Evolutionary conservation across 2,113 vertebrate genomes (phyloP).

Genomic region (Periophthalmodon schlosseri): DNA sequence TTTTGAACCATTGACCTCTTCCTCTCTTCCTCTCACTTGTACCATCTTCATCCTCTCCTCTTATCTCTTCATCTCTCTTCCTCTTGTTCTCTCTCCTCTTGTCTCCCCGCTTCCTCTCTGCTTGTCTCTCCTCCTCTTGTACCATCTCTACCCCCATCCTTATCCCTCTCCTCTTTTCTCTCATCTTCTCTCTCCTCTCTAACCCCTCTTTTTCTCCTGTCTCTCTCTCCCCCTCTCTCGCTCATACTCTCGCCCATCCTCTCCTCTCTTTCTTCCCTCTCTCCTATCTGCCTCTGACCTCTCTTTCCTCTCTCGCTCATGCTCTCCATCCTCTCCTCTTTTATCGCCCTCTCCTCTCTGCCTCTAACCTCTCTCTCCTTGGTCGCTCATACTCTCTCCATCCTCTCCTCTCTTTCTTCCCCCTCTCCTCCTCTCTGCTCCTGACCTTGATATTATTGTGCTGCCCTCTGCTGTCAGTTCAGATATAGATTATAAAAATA

Average conservation of each 20-base stretch:
- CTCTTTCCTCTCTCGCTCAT: too few species aligned
- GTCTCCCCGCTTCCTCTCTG: too few species aligned
- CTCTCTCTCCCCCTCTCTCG: neutral
- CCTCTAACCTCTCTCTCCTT: neutral
- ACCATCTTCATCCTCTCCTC: too few species aligned
- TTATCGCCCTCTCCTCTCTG: neutral
- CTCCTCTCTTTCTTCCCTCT: too few species aligned
- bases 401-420: neutral
- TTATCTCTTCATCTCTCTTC: too few species aligned
- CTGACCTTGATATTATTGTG: conserved; percentile 8
- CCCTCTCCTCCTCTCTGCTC: neutral
- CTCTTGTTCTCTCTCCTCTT: too few species aligned
- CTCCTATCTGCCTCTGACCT: too few species aligned
- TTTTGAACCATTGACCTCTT: too few species aligned
- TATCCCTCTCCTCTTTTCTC: neutral
- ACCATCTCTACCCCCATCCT: neutral
- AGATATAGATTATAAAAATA: conserved; percentile 11
- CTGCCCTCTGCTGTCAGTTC: neutral
- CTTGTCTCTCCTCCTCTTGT: too few species aligned
- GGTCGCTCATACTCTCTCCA: neutral
- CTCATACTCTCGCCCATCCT: neutral
- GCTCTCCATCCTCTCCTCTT: too few species aligned
- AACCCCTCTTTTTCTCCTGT: too few species aligned
- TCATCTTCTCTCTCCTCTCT: neutral
- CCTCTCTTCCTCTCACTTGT: too few species aligned